phyloP scores from a whole-genome alignment of 30 jellyfish, hydroid and myxozoan species.

The Pelagia noctiluca region DNA sequence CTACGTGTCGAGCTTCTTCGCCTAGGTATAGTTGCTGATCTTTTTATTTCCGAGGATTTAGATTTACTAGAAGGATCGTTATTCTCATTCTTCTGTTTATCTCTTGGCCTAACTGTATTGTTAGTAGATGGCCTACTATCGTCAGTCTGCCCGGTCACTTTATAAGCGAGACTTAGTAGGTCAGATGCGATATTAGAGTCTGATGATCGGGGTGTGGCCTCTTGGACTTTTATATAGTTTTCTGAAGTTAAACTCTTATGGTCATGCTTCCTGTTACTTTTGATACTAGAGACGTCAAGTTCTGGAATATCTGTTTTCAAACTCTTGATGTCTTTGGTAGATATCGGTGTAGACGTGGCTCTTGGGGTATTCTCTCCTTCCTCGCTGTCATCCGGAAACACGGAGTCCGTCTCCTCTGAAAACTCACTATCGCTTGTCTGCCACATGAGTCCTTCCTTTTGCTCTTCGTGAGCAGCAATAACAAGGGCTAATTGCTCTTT shows the following conservation, averaged over 20 bases:
- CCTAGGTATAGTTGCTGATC: conserved; percentile 70
- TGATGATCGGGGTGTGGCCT: neutral
- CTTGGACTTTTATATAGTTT: no score
- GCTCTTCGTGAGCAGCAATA: conserved; percentile 59
- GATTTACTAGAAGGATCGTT: neutral
- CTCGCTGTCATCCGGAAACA: conserved; percentile 29
- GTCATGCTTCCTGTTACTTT: conserved; percentile 16
- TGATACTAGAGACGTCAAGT: neutral
- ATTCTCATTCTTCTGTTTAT: neutral
- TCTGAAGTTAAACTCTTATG: no score
- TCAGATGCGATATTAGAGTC: neutral
- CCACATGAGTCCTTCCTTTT: conserved; percentile 26
- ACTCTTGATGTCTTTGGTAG: conserved; percentile 15
- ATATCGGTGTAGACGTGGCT: conserved; percentile 59
- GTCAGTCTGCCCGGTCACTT: neutral
- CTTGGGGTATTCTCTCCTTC: conserved; percentile 28
- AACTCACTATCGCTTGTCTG: conserved; percentile 61
- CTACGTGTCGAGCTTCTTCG: conserved; percentile 54
- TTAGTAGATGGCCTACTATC: neutral
- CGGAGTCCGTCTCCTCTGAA: conserved; percentile 62
- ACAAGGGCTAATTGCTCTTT: conserved; percentile 76
- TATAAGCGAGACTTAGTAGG: neutral
- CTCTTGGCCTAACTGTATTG: neutral
- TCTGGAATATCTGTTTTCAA: neutral
- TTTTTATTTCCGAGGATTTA: conserved; percentile 31